A percentile compares a stretch with the other conserved stretches of the same genome.
These are phyloP conservation scores for Grus americana DNA, from an alignment of 2,113 vertebrate species.

Conservation along the genomic window DNA sequence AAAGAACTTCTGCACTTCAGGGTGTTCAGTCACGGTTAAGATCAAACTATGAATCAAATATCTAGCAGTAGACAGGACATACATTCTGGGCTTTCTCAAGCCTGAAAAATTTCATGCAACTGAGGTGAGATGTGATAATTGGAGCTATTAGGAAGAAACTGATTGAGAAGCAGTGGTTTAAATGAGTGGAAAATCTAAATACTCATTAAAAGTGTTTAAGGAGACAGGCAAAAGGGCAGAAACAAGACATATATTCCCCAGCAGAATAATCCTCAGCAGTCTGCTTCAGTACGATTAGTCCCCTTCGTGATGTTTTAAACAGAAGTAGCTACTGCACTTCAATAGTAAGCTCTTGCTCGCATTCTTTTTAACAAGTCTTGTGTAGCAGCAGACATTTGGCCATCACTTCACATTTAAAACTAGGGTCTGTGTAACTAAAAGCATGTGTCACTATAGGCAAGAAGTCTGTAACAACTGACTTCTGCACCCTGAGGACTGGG, in stretches of 20 bases:
- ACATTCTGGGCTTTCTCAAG: neutral
- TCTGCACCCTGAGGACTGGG: neutral
- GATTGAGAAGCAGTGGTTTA: neutral
- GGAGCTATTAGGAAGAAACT: neutral
- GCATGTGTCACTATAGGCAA: neutral
- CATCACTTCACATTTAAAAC: neutral
- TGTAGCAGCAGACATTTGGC: neutral
- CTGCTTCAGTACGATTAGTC: neutral
- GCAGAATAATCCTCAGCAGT: neutral
- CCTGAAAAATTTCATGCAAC: neutral
- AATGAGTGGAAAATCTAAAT: neutral
- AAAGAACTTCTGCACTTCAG: neutral
- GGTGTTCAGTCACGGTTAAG: neutral
- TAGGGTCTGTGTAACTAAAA: neutral
- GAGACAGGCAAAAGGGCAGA: neutral
- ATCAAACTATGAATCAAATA: neutral
- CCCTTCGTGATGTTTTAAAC: neutral
- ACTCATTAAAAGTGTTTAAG: neutral
- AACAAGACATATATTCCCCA: neutral
- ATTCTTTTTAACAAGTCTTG: neutral
- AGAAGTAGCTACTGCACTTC: neutral
- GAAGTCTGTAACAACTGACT: neutral
- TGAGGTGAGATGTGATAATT: neutral
- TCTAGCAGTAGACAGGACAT: neutral
- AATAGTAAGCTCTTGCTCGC: neutral